These are phyloP conservation scores for Perccottus glenii DNA, from an alignment of 2,113 vertebrate genomes.

Conservation along the genomic window DNA sequence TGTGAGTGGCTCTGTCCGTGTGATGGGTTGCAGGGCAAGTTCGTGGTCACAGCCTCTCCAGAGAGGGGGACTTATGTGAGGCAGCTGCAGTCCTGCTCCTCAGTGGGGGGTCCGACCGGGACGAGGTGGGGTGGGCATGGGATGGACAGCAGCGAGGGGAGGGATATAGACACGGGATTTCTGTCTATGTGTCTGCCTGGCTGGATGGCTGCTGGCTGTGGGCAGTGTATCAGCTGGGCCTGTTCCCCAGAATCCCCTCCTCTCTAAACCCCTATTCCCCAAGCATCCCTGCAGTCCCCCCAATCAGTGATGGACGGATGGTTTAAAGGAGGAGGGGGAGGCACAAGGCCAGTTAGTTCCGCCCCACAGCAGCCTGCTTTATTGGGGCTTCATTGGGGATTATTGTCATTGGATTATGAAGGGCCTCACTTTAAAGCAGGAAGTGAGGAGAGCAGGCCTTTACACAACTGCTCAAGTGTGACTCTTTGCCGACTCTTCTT, in stretches of 20 bases:
- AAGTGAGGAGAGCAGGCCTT: constrained; percentile 55
- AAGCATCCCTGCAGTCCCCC: constrained; percentile 34
- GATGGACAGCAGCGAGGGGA: constrained; percentile 33
- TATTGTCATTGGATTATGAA: constrained; percentile 83
- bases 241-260: constrained; percentile 58
- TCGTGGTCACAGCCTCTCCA: constrained; percentile 53
- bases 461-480: constrained; percentile 56
- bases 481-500: constrained; percentile 31
- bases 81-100: constrained; percentile 71
- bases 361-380: constrained; percentile 62
- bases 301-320: constrained; percentile 61
- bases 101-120: constrained; percentile 22
- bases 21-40: constrained; percentile 28
- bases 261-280: constrained; percentile 31
- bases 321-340: constrained; percentile 55
- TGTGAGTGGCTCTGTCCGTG: constrained; percentile 25
- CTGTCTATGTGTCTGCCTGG: constrained; percentile 16
- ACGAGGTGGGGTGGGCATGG: constrained; percentile 26
- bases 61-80: constrained; percentile 43
- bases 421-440: constrained; percentile 64
- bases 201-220: constrained; percentile 37
- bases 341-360: constrained; percentile 67
- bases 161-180: constrained; percentile 15
- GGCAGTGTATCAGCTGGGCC: constrained; percentile 74
- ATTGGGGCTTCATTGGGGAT: constrained; percentile 78